These are phyloP conservation scores for Gadopsis marmoratus DNA, from an alignment of 2,797 vertebrate species.

Conservation along the genomic window DNA sequence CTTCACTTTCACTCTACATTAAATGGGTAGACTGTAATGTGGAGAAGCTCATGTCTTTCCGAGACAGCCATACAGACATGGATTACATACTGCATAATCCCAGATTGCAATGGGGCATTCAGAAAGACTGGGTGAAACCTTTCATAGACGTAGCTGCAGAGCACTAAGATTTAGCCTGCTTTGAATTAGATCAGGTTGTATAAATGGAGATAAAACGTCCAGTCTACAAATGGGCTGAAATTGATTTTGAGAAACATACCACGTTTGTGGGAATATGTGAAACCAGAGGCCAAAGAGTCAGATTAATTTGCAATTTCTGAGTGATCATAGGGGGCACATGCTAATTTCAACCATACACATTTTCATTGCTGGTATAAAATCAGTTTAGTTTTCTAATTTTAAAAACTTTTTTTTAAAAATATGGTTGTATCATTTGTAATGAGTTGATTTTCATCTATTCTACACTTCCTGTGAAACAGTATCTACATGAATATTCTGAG, in stretches of 20 bases:
- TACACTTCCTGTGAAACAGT: constrained; percentile 57
- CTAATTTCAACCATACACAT: constrained; percentile 33
- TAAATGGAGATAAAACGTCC: constrained; percentile 14
- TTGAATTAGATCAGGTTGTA: constrained; percentile 41
- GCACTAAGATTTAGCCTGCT: constrained; percentile 52
- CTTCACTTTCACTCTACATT: constrained; percentile 60
- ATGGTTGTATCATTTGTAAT: constrained; percentile 58
- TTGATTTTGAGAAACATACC: constrained; percentile 20
- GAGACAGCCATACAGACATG: constrained; percentile 55
- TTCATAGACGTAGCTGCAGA: constrained; percentile 54
- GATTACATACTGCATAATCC: constrained; percentile 71
- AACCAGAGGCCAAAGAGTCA: constrained; percentile 63
- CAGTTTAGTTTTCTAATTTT: constrained; percentile 21
- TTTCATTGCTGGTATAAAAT: constrained; percentile 44
- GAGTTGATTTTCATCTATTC: constrained; percentile 39
- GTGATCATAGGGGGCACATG: constrained; percentile 4
- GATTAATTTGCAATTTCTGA: constrained; percentile 34
- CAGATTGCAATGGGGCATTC: constrained; percentile 66
- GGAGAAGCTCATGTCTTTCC: constrained; percentile 51
- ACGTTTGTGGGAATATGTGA: constrained; percentile 17
- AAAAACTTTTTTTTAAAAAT: constrained; percentile 41
- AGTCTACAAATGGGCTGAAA: constrained; percentile 20
- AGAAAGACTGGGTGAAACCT: constrained; percentile 60
- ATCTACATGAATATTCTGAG: constrained; percentile 39
- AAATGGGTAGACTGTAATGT: constrained; percentile 41